Evolutionary conservation across 2,797 vertebrate species (phyloP).

Genomic region (Heliangelus exortis): DNA sequence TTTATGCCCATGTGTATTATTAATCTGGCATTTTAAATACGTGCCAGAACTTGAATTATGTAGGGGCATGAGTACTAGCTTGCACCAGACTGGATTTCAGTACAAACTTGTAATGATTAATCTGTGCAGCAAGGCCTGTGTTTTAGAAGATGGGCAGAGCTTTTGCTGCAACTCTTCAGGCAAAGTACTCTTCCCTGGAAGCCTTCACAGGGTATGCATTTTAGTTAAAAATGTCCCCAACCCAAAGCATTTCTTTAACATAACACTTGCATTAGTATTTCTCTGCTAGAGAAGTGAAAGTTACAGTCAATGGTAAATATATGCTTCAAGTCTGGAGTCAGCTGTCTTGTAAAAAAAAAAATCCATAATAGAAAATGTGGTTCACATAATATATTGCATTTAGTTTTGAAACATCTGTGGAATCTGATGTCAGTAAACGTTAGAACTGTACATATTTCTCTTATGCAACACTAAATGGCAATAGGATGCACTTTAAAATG

Average conservation of each 20-base stretch:
- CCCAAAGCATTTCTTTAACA: background rate
- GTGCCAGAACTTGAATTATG: background rate
- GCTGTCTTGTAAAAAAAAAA: background rate
- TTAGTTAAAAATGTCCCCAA: background rate
- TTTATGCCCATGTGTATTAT: fast-evolving
- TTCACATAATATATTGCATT: background rate
- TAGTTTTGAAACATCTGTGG: background rate
- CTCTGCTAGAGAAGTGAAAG: background rate
- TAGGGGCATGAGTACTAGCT: background rate
- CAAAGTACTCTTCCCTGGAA: background rate
- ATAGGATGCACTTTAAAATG: background rate
- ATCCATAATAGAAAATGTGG: background rate
- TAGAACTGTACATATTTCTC: background rate
- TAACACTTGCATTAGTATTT: background rate
- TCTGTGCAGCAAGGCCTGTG: background rate
- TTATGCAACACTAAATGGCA: background rate
- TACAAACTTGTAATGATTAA: background rate
- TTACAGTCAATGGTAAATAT: background rate
- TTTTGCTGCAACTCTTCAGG: background rate
- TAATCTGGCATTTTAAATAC: background rate
- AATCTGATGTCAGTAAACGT: background rate
- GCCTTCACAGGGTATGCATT: background rate
- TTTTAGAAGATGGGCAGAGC: background rate
- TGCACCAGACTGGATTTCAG: background rate
- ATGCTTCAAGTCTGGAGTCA: background rate